Evolutionary conservation across 2,113 vertebrate genomes (phyloP).

Genomic region (Menura novaehollandiae): DNA sequence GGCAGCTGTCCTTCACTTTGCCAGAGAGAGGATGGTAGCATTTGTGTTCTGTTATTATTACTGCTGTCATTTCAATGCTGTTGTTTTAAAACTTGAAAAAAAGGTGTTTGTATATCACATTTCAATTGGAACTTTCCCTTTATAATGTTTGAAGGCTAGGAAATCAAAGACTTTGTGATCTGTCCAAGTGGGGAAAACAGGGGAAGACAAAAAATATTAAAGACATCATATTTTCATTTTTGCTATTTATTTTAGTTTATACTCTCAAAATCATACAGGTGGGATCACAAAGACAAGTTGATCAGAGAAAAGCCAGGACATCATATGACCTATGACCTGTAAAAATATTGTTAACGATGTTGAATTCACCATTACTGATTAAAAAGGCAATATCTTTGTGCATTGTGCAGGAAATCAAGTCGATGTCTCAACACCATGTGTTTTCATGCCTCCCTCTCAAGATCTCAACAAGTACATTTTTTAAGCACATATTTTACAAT

Average conservation of each 20-base stretch:
- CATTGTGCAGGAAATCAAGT: not conserved
- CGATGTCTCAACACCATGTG: not conserved
- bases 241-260: not conserved
- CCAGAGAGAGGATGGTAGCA: not conserved
- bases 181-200: not conserved
- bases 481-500: constrained; percentile 53
- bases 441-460: not conserved
- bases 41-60: not conserved
- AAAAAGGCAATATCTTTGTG: not conserved
- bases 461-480: constrained; percentile 32
- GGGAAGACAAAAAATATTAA: not conserved
- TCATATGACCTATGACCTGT: not conserved
- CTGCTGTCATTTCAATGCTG: not conserved
- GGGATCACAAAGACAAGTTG: not conserved
- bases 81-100: not conserved
- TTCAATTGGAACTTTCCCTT: not conserved
- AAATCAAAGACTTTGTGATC: not conserved
- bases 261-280: not conserved
- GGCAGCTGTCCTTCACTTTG: not conserved
- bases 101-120: not conserved
- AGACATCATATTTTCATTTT: not conserved
- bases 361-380: not conserved
- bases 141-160: not conserved
- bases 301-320: not conserved
- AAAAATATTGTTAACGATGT: accelerated